Base-by-base conservation (phyloP, 2,888 invertebrate genomes). In the Neuroscelio doddi region DNA sequence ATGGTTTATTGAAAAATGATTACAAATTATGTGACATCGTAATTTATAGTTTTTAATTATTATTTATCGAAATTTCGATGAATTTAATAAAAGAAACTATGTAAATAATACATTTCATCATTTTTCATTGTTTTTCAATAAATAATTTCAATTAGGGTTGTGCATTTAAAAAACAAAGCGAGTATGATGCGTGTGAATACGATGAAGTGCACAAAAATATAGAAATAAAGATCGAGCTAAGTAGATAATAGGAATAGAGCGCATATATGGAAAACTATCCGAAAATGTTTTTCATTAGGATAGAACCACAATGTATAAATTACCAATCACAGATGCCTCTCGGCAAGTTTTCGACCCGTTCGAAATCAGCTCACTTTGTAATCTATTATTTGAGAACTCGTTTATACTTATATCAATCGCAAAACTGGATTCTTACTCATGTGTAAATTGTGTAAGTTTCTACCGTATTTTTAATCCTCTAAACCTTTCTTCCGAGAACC, bases 391-490 rank as follows among this genome's bases (percentile, higher is more conserved):
- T 65, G 52, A 47, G 51, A 44, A 61, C 38, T 65, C 47, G 55
- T 65, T 61, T 61, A 49, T 59, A 59, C 47, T 26, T 21, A 41
- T 26, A 14, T 24, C 16, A 34, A 9, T 36, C 34, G 39, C 42
- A 47, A 51, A 45, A 61, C 49, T 44, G 56, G 56, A 47, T 34
- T 10, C 29, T 50, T 51, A 38, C 46, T 47, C 50, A 50, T 38
- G 45, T 65, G 59, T 61, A 61, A 65, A 65, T 65, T 55, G 56
- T 58, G 56, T 56, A 52, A 36, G 56, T 61, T 65, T 65, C 61
- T 65, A 65, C 52, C 52, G 47, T 65, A 52, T 61, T 61, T 65
- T 65, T 61, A 61, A 61, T 49, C 52, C 32, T 39, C 30, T 46
- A 34, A 51, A 38, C 49, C 61, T 65, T 61, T 56, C 56, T 65